Percentiles rank a stretch among this genome's conserved stretches.
Conservation (phyloP, 1,140 invertebrate species). For the Solenopsis fugax region DNA sequence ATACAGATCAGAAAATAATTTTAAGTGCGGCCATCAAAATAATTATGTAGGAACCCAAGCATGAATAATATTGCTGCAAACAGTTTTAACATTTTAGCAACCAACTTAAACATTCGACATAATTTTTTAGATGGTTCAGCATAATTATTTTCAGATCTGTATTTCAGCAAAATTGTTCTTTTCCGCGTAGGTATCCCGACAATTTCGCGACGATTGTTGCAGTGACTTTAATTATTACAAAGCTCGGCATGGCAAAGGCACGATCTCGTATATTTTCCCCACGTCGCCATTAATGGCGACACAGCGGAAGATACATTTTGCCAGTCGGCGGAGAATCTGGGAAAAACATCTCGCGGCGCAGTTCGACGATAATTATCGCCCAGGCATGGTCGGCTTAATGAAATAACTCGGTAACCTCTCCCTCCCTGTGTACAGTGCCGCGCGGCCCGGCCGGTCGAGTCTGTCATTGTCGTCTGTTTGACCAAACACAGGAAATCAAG, state of each 20-base stretch:
- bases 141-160: too few relatives aligned
- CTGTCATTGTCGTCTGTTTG: constrained; percentile 77
- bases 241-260: background rate
- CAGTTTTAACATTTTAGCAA: too few relatives aligned
- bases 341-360: constrained; percentile 50
- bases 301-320: constrained; percentile 52
- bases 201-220: background rate
- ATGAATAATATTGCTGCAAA: too few relatives aligned
- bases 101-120: too few relatives aligned
- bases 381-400: constrained; percentile 64
- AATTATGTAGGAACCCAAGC: too few relatives aligned
- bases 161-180: too few relatives aligned
- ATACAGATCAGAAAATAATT: too few relatives aligned
- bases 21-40: too few relatives aligned
- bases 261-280: constrained; percentile 36
- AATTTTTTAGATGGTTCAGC: too few relatives aligned
- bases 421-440: constrained; percentile 44
- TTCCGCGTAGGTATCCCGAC: background rate
- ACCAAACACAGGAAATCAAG: constrained; percentile 79
- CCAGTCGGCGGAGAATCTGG: constrained; percentile 48
- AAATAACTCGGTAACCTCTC: constrained; percentile 75
- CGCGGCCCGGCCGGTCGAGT: constrained; percentile 46
- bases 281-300: constrained; percentile 29
- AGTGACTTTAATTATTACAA: constrained; percentile 3
- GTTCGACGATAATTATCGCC: constrained; percentile 72